Evolutionary conservation across 2,797 vertebrate species (phyloP), one percentile per base, ranked within the genome.

Genomic region (Botia almorhae): DNA sequence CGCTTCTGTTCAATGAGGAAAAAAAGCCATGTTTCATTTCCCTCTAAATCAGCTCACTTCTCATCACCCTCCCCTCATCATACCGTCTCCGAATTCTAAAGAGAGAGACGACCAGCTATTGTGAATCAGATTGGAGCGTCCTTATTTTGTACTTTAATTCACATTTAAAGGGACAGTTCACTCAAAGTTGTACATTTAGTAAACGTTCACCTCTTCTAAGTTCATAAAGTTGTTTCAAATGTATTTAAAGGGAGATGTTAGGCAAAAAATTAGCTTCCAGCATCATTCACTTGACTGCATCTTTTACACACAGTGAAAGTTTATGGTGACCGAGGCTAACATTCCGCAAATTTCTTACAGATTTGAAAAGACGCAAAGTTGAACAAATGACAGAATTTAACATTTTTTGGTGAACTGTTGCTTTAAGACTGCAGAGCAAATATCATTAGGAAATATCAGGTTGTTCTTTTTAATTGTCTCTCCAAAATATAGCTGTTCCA

Each of bases 21-120:
- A 65, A 71, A 53, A 33, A 16, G 11, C 36, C 23, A 50, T 26
- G 46, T 79, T 74, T 76, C 21, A 74, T 81, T 74, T 78, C 29
- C 7, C 10, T 82, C n/a, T 68, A 73, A 55, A 81, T 72, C 69
- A 36, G 55, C 26, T 36, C 46, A 33, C 33, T 21, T 64, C 36
- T 72, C 29, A 55, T 23, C 48, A 33, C 33, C 55, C 39, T 67
- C 19, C 26, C 67, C 23, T 26, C 23, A 26, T 26, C 16, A 78
- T 50, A 71, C n/a, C 10, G 64, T n/a, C 53, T 39, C 19, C 4
- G 5, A 60, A 60, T 10, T 23, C 48, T 23, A 19, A 50, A 64
- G 58, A 29, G 8, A 10, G 50, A 33, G 23, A 46, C 43, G 3
- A 48, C 6, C 48, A 46, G 16, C 36, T 23, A 26, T 64, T 64